These are phyloP conservation scores for Danio tinwini DNA, from an alignment of 2,797 vertebrate species.

Conservation along the genomic window DNA sequence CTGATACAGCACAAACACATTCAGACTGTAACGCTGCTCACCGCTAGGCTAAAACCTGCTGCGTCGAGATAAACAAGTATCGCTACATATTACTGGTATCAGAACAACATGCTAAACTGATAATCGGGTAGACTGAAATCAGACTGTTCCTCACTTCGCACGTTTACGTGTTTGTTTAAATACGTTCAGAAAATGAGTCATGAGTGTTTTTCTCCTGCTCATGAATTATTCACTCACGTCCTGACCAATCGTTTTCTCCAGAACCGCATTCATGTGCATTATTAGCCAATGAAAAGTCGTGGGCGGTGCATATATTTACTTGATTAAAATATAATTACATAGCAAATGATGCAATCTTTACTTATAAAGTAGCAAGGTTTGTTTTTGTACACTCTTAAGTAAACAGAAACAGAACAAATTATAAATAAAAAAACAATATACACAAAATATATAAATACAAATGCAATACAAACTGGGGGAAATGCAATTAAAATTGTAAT, in stretches of 20 bases:
- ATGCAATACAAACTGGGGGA: not conserved
- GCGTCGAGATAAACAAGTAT: slow-evolving; percentile 5
- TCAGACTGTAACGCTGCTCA: slow-evolving; percentile 9
- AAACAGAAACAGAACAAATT: not conserved
- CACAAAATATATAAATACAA: no score
- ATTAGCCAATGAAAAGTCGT: slow-evolving; percentile 10
- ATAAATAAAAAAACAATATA: no score
- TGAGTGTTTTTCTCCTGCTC: slow-evolving; percentile 28
- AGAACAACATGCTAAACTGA: not conserved
- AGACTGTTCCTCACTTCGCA: not conserved
- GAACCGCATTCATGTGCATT: not conserved
- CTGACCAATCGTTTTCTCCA: slow-evolving; percentile 10
- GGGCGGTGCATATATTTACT: slow-evolving; percentile 13
- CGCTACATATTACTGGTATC: slow-evolving; percentile 11
- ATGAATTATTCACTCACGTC: slow-evolving; percentile 27
- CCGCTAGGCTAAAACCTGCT: slow-evolving; percentile 35
- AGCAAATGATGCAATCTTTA: slow-evolving; percentile 26
- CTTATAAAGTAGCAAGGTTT: not conserved
- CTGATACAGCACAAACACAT: slow-evolving; percentile 49
- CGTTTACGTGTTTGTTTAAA: not conserved
- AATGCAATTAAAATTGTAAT: no score
- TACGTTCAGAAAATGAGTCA: slow-evolving; percentile 25
- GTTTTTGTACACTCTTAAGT: not conserved
- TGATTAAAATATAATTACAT: not conserved
- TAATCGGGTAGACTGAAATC: not conserved